Conservation (phyloP, 1,140 invertebrate species). For the Coptotermes formosanus region DNA sequence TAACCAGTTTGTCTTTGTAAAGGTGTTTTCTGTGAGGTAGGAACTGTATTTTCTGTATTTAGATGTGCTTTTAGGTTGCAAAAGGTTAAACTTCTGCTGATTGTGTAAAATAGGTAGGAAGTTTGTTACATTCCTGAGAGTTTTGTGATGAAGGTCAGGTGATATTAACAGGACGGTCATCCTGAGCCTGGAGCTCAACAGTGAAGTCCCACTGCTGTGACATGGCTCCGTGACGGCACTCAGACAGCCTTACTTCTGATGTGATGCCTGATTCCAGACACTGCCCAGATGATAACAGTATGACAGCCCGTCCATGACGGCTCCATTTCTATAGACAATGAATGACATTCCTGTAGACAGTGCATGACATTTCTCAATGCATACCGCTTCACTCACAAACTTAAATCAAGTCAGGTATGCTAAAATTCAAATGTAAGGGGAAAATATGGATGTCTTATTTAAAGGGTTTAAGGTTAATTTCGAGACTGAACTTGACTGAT, state of each 20-base stretch:
- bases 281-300: slow-evolving; percentile 35
- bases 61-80: too few relatives aligned
- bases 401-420: background rate
- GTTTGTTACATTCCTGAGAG: background rate
- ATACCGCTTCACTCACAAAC: background rate
- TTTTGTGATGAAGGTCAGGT: background rate
- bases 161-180: slow-evolving; percentile 29
- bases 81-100: too few relatives aligned
- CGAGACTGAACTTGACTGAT: background rate
- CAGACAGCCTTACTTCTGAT: slow-evolving; percentile 34
- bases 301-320: slow-evolving; percentile 38
- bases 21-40: too few relatives aligned
- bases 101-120: background rate
- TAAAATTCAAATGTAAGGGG: background rate
- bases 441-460: background rate
- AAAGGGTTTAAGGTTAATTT: too few relatives aligned
- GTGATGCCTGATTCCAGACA: slow-evolving; percentile 39
- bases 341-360: background rate
- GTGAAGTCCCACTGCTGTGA: slow-evolving; percentile 44
- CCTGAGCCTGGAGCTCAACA: slow-evolving; percentile 41
- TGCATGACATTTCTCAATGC: background rate
- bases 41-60: too few relatives aligned
- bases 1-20: too few relatives aligned
- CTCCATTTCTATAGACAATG: slow-evolving; percentile 39
- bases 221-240: slow-evolving; percentile 37